Base-by-base conservation (phyloP, 2,113 vertebrate genomes). In the Thryonomys swinderianus region DNA sequence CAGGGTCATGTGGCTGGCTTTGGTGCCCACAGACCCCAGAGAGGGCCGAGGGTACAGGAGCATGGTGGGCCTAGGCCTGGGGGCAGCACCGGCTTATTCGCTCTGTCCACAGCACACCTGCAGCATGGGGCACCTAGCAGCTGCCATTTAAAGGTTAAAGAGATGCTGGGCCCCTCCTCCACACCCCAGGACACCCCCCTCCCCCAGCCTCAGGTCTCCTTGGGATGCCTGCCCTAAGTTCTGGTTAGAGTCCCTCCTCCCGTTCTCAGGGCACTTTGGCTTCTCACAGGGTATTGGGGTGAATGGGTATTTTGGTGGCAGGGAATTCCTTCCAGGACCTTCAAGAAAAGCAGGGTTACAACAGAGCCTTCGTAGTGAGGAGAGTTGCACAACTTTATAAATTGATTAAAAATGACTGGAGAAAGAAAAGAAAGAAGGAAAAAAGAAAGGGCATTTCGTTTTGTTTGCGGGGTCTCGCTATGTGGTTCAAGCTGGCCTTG, bases 1-100 rank as follows among this genome's bases (percentile, higher is more conserved):
- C 6, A 12, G 61, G 34, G 59, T 30, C 45, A 4, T 5, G 6
- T 7, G 45, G 16, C 66, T 59, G 30, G 55, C 30, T 73, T n/a
- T 37, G 21, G 2, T 10, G 66, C 30, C 42, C 3, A 16, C 1
- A 5, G 85, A 86, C 18, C 17, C n/a, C 23, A 40, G 34, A 40
- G 32, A 30, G 40, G 61, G 32, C 40, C 23, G 23, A n/a, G 23
- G 45, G 13, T 32, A 25, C 25, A 40, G 45, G 7, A 30, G 57
- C 13, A 11, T 27, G 55, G 40, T 48, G 42, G 13, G 66, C 37
- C 18, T 5, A 0, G 12, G 23, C 73, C 48, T 14, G 12, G 53
- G 40, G 2, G 59, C 27, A 16, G 21, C 12, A 0, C 3, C 4
- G 6, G 62, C 13, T 27, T 20, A 7, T 13, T 16, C 0, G 71